Conservation (phyloP, 2,888 invertebrate species). For the Drosophila merina region DNA sequence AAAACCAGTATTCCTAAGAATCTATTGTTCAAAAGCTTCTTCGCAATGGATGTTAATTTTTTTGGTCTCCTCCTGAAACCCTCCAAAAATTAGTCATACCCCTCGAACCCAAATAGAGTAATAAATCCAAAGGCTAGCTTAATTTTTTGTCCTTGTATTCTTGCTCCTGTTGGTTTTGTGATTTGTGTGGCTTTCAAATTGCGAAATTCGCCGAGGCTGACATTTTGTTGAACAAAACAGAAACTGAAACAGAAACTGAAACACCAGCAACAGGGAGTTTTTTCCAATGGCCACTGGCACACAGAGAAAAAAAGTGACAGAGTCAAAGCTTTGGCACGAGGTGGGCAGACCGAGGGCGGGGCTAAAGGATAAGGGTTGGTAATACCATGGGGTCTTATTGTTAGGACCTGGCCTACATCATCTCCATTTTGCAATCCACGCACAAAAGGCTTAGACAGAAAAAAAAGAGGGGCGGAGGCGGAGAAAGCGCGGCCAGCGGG, state of each 20-base stretch:
- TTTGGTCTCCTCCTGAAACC: background rate
- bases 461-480: background rate
- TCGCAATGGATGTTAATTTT: background rate
- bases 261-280: conserved; percentile 4
- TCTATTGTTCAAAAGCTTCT: too few relatives aligned
- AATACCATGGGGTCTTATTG: conserved; percentile 19
- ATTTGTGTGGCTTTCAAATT: conserved; percentile 79
- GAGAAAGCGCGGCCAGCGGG: background rate
- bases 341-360: background rate
- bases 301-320: background rate
- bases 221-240: conserved; percentile 68
- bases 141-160: conserved; percentile 26
- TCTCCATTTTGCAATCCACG: conserved; percentile 41
- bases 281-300: background rate
- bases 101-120: conserved; percentile 4
- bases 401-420: conserved; percentile 43
- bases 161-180: conserved; percentile 56
- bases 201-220: conserved; percentile 76
- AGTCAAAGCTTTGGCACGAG: too few relatives aligned
- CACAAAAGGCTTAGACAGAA: conserved; percentile 1
- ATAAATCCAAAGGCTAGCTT: background rate
- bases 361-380: conserved; percentile 7
- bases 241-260: background rate
- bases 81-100: background rate
- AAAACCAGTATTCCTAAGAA: too few relatives aligned